Evolutionary conservation across 2,888 invertebrate genomes (phyloP), one percentile per base, ranked within the genome.

Genomic region (Seira sanloemensis): DNA sequence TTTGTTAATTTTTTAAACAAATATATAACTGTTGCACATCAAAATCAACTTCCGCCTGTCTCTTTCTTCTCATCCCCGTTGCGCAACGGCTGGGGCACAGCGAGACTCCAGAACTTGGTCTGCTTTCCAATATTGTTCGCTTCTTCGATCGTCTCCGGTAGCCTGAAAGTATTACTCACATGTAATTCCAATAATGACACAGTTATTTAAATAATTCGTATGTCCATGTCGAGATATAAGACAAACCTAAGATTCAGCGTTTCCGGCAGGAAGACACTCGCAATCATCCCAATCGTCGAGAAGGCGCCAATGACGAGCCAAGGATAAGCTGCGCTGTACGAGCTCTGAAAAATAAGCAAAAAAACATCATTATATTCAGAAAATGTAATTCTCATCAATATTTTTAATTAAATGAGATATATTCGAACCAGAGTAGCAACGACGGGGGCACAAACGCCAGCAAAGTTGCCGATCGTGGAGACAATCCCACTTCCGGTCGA

Each of bases 401-500:
- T 68, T 1, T 18, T n/a, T 68, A 23, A 78, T 21, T 4, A 25
- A 72, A 24, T 72, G 5, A 21, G 16, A 50, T 46, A 18, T 54
- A 4, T 68, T 78, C 58, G 74, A 90, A 93, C 93, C 91, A 93
- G 90, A 90, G 93, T 93, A 24, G 94, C 93, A 84, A 94, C 91
- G 88, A 93, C 94, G 0, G 94, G 94, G 0, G 93, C 93, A 58
- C 93, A 87, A 19, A 93, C 92, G 18, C 93, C 92, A 67, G 93
- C 91, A 26, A 91, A 91, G 90, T 93, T 93, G 4, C 93, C 76
- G 9, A 93, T 89, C 62, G 94, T 92, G 78, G 92, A 92, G 26
- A 94, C 93, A 80, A 94, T 90, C 0, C 94, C 93, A 87, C 93
- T 92, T 67, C 94, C 94, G 5, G 94, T 93, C 90, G 94, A 94